Conservation (phyloP, 1,140 invertebrate species). For the Meloidogyne floridensis region DNA sequence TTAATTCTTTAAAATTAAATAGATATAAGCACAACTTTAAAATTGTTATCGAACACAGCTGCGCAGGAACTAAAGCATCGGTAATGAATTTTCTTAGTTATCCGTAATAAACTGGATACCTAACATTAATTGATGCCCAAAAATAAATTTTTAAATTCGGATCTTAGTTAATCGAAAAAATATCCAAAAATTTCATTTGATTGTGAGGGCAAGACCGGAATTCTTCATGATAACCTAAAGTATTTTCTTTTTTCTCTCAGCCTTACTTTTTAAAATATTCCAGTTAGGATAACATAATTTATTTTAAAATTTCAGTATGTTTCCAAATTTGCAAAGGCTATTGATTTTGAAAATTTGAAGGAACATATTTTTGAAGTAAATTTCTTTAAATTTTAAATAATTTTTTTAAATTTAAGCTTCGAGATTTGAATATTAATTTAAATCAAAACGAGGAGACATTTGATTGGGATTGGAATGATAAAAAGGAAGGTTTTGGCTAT, state of each 20-base stretch:
- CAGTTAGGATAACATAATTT: too few relatives aligned
- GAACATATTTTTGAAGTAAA: not conserved
- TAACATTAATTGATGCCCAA: too few relatives aligned
- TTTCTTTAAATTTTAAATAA: not conserved
- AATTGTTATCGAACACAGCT: conserved; percentile 1
- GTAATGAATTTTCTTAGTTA: not conserved
- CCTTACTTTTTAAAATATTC: too few relatives aligned
- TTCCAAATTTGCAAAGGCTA: not conserved
- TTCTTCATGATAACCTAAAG: too few relatives aligned
- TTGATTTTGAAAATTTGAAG: not conserved
- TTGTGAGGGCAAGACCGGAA: too few relatives aligned
- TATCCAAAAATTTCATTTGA: too few relatives aligned
- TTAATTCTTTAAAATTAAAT: not conserved
- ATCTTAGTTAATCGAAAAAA: too few relatives aligned
- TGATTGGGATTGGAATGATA: not conserved
- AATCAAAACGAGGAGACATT: not conserved
- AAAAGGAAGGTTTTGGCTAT: not conserved
- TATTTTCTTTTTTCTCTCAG: too few relatives aligned
- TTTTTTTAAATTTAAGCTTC: not conserved
- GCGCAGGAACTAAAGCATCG: not conserved
- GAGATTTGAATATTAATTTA: not conserved
- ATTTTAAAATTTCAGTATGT: not conserved
- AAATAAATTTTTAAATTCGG: too few relatives aligned
- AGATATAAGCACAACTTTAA: not conserved
- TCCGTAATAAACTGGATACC: too few relatives aligned